These are phyloP conservation scores for Ispidina lecontei DNA, from an alignment of 2,797 vertebrate genomes.

Conservation along the genomic window DNA sequence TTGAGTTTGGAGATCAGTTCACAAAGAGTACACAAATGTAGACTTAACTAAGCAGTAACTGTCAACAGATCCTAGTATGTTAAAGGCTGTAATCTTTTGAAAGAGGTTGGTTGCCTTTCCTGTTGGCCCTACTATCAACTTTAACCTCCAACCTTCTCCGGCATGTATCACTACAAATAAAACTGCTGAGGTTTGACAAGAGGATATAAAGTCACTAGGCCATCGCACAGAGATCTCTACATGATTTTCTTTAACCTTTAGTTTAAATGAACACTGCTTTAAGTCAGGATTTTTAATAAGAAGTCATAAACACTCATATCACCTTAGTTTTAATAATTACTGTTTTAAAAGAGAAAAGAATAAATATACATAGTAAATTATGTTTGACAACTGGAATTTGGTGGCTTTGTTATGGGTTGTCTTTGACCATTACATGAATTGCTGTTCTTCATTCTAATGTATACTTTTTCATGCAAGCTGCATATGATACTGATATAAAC, in stretches of 20 bases:
- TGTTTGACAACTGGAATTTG: constrained; percentile 97
- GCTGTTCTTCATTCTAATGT: constrained; percentile 86
- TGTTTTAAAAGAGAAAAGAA: constrained; percentile 83
- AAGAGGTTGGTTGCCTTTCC: constrained; percentile 87
- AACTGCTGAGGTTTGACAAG: constrained; percentile 83
- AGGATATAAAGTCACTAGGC: constrained; percentile 83
- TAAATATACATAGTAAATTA: constrained; percentile 94
- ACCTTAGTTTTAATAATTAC: constrained; percentile 89
- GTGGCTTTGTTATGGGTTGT: constrained; percentile 93
- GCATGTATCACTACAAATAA: constrained; percentile 88
- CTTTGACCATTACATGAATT: constrained; percentile 93
- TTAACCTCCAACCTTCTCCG: constrained; percentile 89
- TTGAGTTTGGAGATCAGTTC: constrained; percentile 77
- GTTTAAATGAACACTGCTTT: constrained; percentile 73
- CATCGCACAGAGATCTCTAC: constrained; percentile 79
- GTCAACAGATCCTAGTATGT: constrained; percentile 82
- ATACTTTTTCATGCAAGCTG: constrained; percentile 82
- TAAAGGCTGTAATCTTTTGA: constrained; percentile 88
- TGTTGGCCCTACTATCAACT: constrained; percentile 90
- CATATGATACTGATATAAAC: constrained; percentile 80
- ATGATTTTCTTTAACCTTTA: constrained; percentile 78
- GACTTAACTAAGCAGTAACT: constrained; percentile 78
- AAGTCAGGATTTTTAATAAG: constrained; percentile 79
- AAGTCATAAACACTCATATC: constrained; percentile 86
- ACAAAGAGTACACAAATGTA: constrained; percentile 76